phyloP scores from a whole-genome alignment of 1,140 invertebrate genomes.

The Leptinotarsa undecemlineata region DNA sequence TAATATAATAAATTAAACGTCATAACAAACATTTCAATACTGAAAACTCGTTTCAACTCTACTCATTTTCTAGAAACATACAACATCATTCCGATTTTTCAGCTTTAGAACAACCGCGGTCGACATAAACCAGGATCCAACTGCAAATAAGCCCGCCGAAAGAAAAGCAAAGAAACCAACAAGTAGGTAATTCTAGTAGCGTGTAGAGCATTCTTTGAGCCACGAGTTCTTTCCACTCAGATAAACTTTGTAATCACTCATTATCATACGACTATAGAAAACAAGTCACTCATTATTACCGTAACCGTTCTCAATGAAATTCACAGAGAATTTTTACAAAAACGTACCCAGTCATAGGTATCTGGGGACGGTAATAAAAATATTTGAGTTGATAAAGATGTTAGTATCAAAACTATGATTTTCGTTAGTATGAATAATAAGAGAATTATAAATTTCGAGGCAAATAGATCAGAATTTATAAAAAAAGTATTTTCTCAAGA shows the following conservation, averaged over 20 bases:
- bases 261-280: neutral
- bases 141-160: neutral
- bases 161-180: neutral
- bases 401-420: too few relatives aligned
- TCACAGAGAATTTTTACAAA: too few relatives aligned
- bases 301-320: too few relatives aligned
- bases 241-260: neutral
- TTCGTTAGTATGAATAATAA: too few relatives aligned
- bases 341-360: too few relatives aligned
- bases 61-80: neutral
- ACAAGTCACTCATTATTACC: neutral
- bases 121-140: neutral
- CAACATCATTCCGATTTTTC: neutral
- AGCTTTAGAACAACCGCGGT: neutral
- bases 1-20: neutral
- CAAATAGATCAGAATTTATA: too few relatives aligned
- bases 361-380: too few relatives aligned
- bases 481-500: too few relatives aligned
- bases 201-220: neutral
- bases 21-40: neutral
- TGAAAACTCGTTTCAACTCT: neutral
- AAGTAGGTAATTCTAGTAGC: conserved; percentile 6
- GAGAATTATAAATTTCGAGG: too few relatives aligned
- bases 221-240: neutral
- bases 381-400: too few relatives aligned